phyloP scores from a whole-genome alignment of 2,113 vertebrate species.

The Nestor notabilis region DNA sequence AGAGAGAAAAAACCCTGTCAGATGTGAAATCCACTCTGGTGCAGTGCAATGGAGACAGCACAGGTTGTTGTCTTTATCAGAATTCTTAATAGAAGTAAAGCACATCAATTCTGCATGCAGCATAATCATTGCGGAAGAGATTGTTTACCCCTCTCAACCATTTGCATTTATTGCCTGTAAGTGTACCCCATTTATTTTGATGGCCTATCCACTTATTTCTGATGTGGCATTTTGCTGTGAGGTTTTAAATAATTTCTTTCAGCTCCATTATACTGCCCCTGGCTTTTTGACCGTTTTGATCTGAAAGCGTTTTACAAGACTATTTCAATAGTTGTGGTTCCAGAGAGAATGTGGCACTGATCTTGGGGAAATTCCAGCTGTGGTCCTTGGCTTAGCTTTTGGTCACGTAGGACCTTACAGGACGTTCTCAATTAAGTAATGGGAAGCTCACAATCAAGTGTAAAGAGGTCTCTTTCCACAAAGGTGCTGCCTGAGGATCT shows the following conservation, averaged over 20 bases:
- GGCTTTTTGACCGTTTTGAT: background rate
- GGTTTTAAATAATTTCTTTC: background rate
- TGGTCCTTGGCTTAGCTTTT: background rate
- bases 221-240: background rate
- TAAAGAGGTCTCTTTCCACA: background rate
- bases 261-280: background rate
- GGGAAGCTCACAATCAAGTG: background rate
- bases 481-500: background rate
- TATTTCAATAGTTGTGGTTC: background rate
- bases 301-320: background rate
- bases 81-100: background rate
- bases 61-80: background rate
- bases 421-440: background rate
- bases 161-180: background rate
- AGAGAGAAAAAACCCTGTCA: background rate
- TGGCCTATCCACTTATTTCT: background rate
- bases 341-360: background rate
- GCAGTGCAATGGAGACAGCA: background rate
- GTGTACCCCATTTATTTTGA: background rate
- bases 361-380: background rate
- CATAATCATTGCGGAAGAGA: background rate
- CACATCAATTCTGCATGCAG: rapidly evolving
- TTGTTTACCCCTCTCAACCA: background rate
- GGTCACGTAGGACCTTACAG: background rate
- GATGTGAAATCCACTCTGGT: background rate